A percentile compares a stretch with the other conserved stretches of the same genome.
These are phyloP conservation scores for Smittia sp. DNA, from an alignment of 2,888 invertebrate species.

Conservation along the genomic window DNA sequence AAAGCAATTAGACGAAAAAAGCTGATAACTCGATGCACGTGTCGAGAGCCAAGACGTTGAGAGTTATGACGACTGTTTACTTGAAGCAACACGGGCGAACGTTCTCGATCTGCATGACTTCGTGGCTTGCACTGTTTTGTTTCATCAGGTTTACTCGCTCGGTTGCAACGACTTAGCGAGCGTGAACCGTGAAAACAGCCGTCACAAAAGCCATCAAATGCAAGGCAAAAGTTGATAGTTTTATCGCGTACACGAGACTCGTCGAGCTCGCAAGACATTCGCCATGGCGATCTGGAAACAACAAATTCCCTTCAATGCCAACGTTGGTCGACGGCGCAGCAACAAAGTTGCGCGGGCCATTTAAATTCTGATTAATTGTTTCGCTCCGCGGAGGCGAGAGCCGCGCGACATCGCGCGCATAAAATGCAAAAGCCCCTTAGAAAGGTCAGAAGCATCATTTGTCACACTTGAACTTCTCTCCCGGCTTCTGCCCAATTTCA, in stretches of 20 bases:
- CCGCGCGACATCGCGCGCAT: no score
- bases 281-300: background rate
- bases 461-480: background rate
- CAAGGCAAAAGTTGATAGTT: background rate
- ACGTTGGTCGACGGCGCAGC: background rate
- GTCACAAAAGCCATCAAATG: background rate
- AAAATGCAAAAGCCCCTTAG: background rate
- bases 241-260: background rate
- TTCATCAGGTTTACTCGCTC: background rate
- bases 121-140: background rate
- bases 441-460: constrained; percentile 18
- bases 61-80: background rate
- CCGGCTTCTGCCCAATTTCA: background rate
- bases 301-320: background rate
- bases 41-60: background rate
- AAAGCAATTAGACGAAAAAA: background rate
- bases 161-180: background rate
- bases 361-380: constrained; percentile 4
- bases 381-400: background rate
- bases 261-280: background rate
- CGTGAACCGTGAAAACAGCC: background rate
- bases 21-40: background rate
- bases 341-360: background rate
- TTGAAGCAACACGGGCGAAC: background rate
- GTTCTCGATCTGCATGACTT: background rate